Evolutionary conservation across 2,797 vertebrate species (phyloP), one percentile per base, ranked within the genome.

Genomic region (Gymnothorax reevesii): DNA sequence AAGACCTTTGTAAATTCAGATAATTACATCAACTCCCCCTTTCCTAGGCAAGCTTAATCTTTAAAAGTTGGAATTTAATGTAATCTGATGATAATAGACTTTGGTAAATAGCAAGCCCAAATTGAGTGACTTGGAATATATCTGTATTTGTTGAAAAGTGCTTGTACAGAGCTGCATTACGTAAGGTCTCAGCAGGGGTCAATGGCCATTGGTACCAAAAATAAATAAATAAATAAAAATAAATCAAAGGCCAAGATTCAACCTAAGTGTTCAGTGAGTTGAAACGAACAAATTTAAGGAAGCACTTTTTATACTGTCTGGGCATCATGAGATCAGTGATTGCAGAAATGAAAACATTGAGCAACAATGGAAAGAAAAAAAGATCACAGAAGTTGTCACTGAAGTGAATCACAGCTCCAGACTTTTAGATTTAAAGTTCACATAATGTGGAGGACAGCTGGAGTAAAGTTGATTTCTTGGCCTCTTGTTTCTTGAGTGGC

Each of bases 331-430:
- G 75, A 79, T 79, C 75, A 55, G 49, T 9, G 49, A 7, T 54
- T 55, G 75, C 42, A 54, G 17, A 79, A 79, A 54, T 79, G n/a
- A 79, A 79, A 79, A 54, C 22, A 49, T 77, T 79, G 75, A 7
- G 73, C 73, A 77, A 79, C 22, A 79, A 79, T 79, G 75, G 75
- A 79, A 77, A 77, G 25, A 42, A 75, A 77, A 10, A 75, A 77
- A 42, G 25, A 49, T 54, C 20, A 52, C 12, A 6, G 55, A 79
- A 79, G 75, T 10, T 54, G 42, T 55, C 0, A 79, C 22, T 22
- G 6, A 55, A 55, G 20, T 79, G 42, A 54, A 54, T n/a, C 49
- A 54, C 17, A 22, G 20, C 17, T 49, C 49, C 75, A 77, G 42
- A 17, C 42, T 49, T 79, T 5, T 20, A 10, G 49, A 17, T 6